Conservation (phyloP, 2,113 vertebrate species). For the Myiopsitta monachus region DNA sequence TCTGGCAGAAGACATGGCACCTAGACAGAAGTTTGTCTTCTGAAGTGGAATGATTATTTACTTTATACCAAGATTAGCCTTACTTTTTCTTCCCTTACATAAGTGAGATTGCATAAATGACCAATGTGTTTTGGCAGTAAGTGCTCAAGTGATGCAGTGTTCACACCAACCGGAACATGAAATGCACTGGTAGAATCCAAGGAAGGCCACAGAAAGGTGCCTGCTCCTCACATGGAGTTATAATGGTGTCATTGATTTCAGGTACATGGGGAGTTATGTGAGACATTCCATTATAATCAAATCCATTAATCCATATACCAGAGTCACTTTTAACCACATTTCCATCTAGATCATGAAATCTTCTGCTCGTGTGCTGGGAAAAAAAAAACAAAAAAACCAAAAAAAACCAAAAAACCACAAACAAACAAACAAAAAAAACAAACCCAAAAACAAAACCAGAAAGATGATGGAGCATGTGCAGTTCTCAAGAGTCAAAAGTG, state of each 20-base stretch:
- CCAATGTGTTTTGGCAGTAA: not conserved
- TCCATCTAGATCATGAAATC: constrained; percentile 86
- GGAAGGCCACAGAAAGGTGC: constrained; percentile 92
- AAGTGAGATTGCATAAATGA: not conserved
- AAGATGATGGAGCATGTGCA: not conserved
- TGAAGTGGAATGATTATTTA: not conserved
- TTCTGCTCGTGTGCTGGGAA: constrained; percentile 84
- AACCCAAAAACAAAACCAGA: not conserved
- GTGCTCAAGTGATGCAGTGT: not conserved
- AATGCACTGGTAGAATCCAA: constrained; percentile 93
- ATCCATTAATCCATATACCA: constrained; percentile 95
- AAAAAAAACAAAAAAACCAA: not conserved
- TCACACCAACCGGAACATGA: constrained; percentile 86
- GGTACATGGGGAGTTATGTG: constrained; percentile 87
- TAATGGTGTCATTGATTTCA: constrained; percentile 89
- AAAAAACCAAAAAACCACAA: not conserved
- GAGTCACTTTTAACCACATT: constrained; percentile 86
- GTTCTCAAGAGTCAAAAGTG: not conserved
- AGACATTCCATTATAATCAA: constrained; percentile 90
- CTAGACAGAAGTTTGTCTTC: not conserved
- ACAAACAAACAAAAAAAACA: not conserved
- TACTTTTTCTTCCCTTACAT: not conserved
- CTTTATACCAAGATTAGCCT: not conserved
- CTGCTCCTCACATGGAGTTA: constrained; percentile 80
- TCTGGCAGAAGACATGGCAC: not conserved